Conservation (phyloP, 2,888 invertebrate genomes). For the Trachelus stipa region DNA sequence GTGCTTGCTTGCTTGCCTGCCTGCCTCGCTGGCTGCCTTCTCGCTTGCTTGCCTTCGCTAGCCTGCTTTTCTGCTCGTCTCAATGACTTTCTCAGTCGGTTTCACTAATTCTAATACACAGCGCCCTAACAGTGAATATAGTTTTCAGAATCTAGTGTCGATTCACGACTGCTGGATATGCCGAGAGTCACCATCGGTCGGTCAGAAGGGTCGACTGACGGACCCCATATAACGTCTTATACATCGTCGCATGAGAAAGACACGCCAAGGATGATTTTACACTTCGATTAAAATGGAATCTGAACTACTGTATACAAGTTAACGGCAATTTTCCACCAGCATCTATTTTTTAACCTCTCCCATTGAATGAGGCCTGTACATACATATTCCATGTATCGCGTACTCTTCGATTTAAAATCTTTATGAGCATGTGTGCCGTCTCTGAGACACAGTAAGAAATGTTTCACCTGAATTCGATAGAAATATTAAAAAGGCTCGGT, state of each 20-base stretch:
- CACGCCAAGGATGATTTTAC: background rate
- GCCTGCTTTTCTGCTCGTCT: slow-evolving; percentile 5
- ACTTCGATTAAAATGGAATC: background rate
- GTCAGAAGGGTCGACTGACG: background rate
- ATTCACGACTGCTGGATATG: background rate
- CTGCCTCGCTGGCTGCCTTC: slow-evolving; percentile 13
- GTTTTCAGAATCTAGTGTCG: background rate
- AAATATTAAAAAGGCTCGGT: background rate
- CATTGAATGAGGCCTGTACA: background rate
- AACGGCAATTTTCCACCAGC: background rate
- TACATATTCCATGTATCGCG: background rate
- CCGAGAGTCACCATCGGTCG: background rate
- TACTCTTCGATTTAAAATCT: background rate
- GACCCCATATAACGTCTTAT: background rate
- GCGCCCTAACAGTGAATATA: background rate
- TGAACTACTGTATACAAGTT: background rate
- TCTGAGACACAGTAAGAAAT: background rate
- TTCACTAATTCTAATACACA: background rate
- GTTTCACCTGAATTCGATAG: background rate
- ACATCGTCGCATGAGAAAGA: background rate
- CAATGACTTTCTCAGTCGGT: slow-evolving; percentile 9
- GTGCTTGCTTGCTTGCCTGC: slow-evolving; percentile 20
- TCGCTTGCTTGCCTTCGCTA: slow-evolving; percentile 10
- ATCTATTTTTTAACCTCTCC: background rate
- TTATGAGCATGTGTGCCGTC: background rate